Conservation (phyloP, 2,797 vertebrate genomes). For the Sternotherus odoratus region DNA sequence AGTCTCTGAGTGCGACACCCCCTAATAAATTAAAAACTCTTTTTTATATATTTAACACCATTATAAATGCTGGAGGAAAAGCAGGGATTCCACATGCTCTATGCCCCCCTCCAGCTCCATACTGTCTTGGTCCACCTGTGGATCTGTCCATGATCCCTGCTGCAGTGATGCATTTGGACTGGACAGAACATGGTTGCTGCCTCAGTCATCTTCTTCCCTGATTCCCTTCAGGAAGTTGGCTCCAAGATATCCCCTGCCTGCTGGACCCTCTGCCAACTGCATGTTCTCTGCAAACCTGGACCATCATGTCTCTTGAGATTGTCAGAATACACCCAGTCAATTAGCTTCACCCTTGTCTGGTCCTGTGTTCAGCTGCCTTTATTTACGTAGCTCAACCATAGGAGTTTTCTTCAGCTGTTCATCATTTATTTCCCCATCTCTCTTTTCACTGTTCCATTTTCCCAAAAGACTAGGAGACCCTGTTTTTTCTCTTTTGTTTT, state of each 20-base stretch:
- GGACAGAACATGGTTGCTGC: background rate
- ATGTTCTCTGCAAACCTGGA: background rate
- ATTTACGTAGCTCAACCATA: background rate
- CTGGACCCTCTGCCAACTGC: background rate
- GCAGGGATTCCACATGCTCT: background rate
- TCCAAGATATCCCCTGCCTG: background rate
- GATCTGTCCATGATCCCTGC: background rate
- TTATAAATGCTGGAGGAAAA: too few relatives aligned
- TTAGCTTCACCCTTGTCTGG: background rate
- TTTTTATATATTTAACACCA: too few relatives aligned
- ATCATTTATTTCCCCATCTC: background rate
- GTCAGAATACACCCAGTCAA: background rate
- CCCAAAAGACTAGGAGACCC: background rate
- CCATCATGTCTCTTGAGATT: background rate
- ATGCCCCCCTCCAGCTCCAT: background rate
- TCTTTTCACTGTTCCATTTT: background rate
- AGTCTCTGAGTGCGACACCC: too few relatives aligned
- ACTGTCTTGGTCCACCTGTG: background rate
- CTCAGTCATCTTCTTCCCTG: background rate
- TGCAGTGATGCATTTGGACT: background rate
- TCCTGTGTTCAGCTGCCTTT: background rate
- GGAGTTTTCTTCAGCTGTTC: background rate
- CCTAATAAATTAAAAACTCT: too few relatives aligned
- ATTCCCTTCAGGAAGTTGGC: background rate
- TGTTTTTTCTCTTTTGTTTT: background rate